Conservation (phyloP, 2,113 vertebrate genomes). For the Petrocephalus zakoni region DNA sequence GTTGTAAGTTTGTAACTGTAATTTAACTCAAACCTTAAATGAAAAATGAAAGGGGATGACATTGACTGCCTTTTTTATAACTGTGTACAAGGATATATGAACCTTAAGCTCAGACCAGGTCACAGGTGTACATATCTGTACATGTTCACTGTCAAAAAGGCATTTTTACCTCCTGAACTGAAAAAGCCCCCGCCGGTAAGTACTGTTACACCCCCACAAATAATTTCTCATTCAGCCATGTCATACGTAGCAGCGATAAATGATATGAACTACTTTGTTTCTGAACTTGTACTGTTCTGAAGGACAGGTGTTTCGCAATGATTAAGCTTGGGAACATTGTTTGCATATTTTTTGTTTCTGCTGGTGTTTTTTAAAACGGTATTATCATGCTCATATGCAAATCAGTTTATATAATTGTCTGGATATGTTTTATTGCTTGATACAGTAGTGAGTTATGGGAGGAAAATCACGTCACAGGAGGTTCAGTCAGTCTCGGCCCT, state of each 20-base stretch:
- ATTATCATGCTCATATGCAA: neutral
- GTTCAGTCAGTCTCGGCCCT: neutral
- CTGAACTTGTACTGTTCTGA: neutral
- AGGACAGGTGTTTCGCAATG: neutral
- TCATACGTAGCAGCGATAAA: neutral
- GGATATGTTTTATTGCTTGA: neutral
- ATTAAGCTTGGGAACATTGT: neutral
- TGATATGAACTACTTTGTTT: neutral
- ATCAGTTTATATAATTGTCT: neutral
- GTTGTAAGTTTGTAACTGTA: too few relatives aligned
- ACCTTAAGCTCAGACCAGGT: too few relatives aligned
- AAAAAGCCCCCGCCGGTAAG: neutral
- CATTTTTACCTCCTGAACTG: neutral
- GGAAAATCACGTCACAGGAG: neutral
- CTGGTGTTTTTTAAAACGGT: neutral
- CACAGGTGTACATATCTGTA: too few relatives aligned
- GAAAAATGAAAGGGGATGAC: too few relatives aligned
- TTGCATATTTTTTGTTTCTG: neutral
- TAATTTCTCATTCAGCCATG: neutral
- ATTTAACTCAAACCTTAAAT: too few relatives aligned
- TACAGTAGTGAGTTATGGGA: neutral
- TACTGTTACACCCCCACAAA: neutral
- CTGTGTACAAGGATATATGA: too few relatives aligned
- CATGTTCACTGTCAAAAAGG: neutral
- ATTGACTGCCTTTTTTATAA: too few relatives aligned